Evolutionary conservation across 2,113 vertebrate genomes (phyloP).

Genomic region (Abramis brama): DNA sequence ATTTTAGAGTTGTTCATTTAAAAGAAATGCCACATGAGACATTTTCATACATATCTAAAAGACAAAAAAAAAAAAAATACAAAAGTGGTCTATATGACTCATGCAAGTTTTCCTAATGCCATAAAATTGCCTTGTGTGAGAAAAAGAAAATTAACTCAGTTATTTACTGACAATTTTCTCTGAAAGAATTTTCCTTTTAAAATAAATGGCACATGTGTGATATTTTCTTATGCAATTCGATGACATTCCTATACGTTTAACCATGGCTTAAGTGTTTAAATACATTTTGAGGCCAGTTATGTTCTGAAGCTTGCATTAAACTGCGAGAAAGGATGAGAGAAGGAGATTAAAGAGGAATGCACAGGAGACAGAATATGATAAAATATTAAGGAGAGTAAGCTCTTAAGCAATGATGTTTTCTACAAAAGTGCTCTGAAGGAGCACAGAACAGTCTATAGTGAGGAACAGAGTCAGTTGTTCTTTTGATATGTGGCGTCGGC

Average conservation of each 20-base stretch:
- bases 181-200: not conserved
- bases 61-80: not conserved
- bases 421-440: not conserved
- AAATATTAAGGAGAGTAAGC: conserved; percentile 31
- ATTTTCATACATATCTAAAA: not conserved
- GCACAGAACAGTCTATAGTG: not conserved
- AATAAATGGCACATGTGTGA: not conserved
- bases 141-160: not conserved
- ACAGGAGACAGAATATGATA: conserved; percentile 29
- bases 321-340: not conserved
- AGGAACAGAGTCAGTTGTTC: not conserved
- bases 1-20: not conserved
- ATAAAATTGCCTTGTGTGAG: not conserved
- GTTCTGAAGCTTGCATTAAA: not conserved
- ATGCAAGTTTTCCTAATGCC: too few species aligned
- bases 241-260: not conserved
- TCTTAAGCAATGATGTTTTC: conserved; percentile 31
- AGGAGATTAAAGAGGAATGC: conserved; percentile 19
- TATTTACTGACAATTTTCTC: not conserved
- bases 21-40: not conserved
- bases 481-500: conserved; percentile 41
- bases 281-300: not conserved
- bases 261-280: not conserved
- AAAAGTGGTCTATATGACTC: not conserved
- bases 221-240: not conserved